Conservation (phyloP, 2,888 invertebrate species). For the Oligia latruncula region DNA sequence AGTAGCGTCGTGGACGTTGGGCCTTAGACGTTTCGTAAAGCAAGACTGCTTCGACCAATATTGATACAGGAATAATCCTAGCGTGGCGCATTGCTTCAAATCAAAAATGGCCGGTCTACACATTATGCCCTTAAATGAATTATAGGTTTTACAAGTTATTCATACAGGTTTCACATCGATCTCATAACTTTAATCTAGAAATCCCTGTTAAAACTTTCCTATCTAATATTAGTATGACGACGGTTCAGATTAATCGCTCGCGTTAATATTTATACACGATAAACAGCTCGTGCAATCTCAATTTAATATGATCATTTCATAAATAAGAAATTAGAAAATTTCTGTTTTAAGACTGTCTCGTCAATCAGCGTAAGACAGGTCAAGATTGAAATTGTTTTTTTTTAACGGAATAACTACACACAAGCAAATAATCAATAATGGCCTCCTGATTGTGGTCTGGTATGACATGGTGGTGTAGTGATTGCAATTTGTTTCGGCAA, state of each 20-base stretch:
- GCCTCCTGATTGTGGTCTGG: too few species aligned
- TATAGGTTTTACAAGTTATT: constrained; percentile 30
- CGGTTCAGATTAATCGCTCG: constrained; percentile 43
- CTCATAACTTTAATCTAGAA: constrained; percentile 37
- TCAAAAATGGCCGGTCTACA: not conserved
- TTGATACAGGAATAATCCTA: not conserved
- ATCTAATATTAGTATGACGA: constrained; percentile 17
- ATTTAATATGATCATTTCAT: constrained; percentile 15
- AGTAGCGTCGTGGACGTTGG: not conserved
- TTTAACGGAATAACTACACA: too few species aligned
- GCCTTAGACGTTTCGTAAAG: not conserved
- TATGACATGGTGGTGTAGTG: not conserved
- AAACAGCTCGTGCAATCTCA: constrained; percentile 10
- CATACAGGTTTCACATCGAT: constrained; percentile 41
- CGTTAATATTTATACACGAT: constrained; percentile 40
- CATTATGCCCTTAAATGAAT: constrained; percentile 26
- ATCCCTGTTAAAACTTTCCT: constrained; percentile 49
- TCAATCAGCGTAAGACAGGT: not conserved
- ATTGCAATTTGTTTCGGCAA: not conserved
- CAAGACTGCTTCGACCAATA: not conserved
- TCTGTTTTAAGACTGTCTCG: not conserved
- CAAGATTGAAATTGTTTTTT: not conserved
- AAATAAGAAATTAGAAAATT: not conserved
- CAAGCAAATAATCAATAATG: too few species aligned
- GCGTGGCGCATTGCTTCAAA: not conserved